Evolutionary conservation across 2,888 invertebrate species (phyloP).

Genomic region (Heliconius erato): DNA sequence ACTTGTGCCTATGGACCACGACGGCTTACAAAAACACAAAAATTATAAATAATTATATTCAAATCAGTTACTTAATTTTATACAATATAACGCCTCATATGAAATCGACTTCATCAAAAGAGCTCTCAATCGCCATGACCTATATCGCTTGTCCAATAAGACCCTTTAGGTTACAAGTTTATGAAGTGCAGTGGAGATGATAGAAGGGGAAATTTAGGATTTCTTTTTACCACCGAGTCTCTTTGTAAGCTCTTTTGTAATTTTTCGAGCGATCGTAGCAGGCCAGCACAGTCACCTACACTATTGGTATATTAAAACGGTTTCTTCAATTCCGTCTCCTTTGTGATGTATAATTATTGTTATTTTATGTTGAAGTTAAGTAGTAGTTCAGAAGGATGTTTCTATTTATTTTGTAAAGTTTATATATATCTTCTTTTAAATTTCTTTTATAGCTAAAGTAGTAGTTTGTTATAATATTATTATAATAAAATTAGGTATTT

Average conservation of each 20-base stretch:
- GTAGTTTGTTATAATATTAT: neutral
- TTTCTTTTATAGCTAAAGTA: neutral
- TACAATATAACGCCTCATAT: neutral
- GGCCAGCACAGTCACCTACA: conserved; percentile 46
- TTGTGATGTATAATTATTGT: conserved; percentile 43
- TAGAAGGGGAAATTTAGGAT: conserved; percentile 45
- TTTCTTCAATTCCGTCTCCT: conserved; percentile 44
- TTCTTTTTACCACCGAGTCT: conserved; percentile 48
- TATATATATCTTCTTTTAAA: neutral
- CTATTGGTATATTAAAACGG: conserved; percentile 49
- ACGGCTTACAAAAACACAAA: too few relatives aligned
- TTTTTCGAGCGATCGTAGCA: conserved; percentile 47
- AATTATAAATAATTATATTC: neutral
- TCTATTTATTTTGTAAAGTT: conserved; percentile 8
- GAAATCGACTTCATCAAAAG: conserved; percentile 24
- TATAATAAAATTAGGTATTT: neutral
- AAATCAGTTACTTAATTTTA: conserved; percentile 3
- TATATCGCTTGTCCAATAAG: conserved; percentile 47
- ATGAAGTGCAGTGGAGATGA: conserved; percentile 48
- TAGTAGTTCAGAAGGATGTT: conserved; percentile 17
- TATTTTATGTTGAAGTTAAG: conserved; percentile 29
- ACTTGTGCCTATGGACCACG: too few relatives aligned
- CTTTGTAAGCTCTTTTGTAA: conserved; percentile 53
- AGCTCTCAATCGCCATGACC: conserved; percentile 37
- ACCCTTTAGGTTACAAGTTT: conserved; percentile 48